Evolutionary conservation across 2,888 invertebrate genomes (phyloP).

Genomic region (Polymixis lichenea): DNA sequence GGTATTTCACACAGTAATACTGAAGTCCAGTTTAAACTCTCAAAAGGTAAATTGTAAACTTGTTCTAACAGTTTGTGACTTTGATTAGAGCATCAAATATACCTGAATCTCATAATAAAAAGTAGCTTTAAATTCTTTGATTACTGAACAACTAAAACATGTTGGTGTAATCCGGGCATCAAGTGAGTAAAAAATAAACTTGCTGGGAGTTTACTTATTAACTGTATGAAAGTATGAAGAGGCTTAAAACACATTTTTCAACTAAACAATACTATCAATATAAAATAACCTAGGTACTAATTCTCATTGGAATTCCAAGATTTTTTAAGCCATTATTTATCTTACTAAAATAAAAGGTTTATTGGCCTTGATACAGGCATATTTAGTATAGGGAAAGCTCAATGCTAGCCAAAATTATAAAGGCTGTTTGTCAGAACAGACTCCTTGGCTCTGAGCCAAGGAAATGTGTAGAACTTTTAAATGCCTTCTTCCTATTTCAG

Average conservation of each 20-base stretch:
- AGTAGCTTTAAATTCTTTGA: neutral
- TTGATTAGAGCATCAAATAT: neutral
- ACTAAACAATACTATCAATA: neutral
- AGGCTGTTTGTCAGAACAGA: conserved; percentile 5
- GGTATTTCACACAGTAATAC: neutral
- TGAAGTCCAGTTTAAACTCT: neutral
- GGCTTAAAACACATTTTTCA: neutral
- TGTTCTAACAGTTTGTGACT: neutral
- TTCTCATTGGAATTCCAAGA: conserved; percentile 2
- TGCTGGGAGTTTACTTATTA: neutral
- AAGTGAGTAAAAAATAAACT: neutral
- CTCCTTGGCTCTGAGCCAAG: conserved; percentile 31
- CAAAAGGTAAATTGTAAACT: neutral
- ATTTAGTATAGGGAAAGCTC: neutral
- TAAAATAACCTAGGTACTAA: neutral
- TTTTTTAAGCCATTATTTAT: neutral
- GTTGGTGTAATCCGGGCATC: no score
- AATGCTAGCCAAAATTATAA: conserved; percentile 8
- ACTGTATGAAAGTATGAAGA: neutral
- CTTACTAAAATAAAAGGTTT: neutral
- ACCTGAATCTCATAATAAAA: neutral
- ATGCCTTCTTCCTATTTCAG: conserved; percentile 13
- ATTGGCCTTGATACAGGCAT: conserved; percentile 2
- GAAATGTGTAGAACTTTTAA: neutral
- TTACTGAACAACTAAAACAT: neutral